These are phyloP conservation scores for Neoaliturus tenellus DNA, from an alignment of 2,888 invertebrate species.

Conservation along the genomic window DNA sequence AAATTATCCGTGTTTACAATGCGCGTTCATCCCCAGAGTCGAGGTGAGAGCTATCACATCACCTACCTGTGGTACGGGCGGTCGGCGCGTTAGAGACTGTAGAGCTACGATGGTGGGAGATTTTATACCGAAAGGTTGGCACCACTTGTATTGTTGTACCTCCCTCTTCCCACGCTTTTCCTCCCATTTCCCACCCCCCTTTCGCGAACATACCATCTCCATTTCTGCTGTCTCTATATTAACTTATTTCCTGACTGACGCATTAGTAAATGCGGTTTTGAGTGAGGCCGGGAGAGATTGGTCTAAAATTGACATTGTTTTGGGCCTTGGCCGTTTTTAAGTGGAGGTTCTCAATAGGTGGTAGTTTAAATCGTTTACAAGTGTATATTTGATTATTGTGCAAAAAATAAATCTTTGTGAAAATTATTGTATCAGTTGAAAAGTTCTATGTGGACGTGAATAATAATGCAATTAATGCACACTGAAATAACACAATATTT, in stretches of 20 bases:
- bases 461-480: no score
- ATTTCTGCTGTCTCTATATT: constrained; percentile 34
- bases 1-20: no score
- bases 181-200: not conserved
- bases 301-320: not conserved
- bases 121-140: constrained; percentile 47
- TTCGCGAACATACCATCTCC: constrained; percentile 25
- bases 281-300: not conserved
- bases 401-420: no score
- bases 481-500: no score
- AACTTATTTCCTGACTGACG: constrained; percentile 31
- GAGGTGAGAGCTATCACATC: not conserved
- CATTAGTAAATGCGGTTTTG: constrained; percentile 34
- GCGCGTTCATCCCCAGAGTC: no score
- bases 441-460: no score
- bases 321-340: no score
- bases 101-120: not conserved
- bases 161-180: constrained; percentile 31
- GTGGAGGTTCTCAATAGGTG: no score
- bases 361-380: no score
- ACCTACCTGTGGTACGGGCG: constrained; percentile 2
- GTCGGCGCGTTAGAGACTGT: constrained; percentile 4
- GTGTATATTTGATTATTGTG: no score
- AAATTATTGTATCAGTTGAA: no score
- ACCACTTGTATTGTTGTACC: constrained; percentile 46